Percentiles rank a stretch among this genome's conserved stretches.
These are phyloP conservation scores for Palaemon carinicauda DNA, from an alignment of 1,140 invertebrate species.

Conservation along the genomic window DNA sequence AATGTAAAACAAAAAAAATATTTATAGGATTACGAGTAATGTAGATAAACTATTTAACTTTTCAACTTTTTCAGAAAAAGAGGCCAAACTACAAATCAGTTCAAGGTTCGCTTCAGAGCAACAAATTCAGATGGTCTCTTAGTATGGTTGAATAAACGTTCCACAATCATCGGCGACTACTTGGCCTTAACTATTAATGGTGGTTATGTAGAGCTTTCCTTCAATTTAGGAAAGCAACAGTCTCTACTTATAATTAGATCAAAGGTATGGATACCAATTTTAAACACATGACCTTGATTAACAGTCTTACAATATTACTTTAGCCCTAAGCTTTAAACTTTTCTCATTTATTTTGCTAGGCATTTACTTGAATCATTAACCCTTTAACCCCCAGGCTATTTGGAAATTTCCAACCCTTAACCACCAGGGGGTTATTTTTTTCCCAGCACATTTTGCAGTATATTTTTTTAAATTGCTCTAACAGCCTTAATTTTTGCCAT, in stretches of 20 bases:
- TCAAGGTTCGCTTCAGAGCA: slow-evolving; percentile 77
- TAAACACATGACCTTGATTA: no score
- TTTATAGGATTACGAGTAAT: no score
- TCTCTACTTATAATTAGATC: slow-evolving; percentile 69
- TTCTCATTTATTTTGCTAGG: not conserved
- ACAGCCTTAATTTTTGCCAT: no score
- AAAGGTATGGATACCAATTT: slow-evolving; percentile 62
- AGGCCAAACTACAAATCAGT: slow-evolving; percentile 75
- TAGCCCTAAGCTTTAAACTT: not conserved
- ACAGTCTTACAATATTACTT: no score
- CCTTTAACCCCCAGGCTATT: no score
- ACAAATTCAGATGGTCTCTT: slow-evolving; percentile 73
- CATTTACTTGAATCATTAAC: no score
- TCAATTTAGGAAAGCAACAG: slow-evolving; percentile 72
- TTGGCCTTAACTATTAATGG: slow-evolving; percentile 72
- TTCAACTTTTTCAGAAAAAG: slow-evolving; percentile 64
- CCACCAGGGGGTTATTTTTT: no score
- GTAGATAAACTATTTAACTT: not conserved
- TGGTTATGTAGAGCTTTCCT: slow-evolving; percentile 72
- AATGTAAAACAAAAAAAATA: no score
- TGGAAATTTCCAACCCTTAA: no score
- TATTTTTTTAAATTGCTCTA: no score
- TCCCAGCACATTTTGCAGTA: no score
- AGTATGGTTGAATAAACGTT: slow-evolving; percentile 74
- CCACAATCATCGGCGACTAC: slow-evolving; percentile 68